Evolutionary conservation across 2,888 invertebrate genomes (phyloP).

Genomic region (Tillus elongatus): DNA sequence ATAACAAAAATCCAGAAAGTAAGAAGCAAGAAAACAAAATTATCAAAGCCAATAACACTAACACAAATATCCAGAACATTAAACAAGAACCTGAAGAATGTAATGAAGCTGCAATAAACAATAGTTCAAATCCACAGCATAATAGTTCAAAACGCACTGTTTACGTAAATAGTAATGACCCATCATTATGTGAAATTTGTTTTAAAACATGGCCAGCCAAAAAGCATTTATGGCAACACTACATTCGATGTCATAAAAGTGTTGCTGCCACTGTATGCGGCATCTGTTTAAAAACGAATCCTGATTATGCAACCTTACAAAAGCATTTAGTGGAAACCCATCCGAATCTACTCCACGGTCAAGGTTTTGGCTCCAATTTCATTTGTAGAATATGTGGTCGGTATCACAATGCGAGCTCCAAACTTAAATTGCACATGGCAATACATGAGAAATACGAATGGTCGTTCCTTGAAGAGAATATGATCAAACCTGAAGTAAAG

Average conservation of each 20-base stretch:
- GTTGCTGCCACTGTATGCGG: conserved; percentile 52
- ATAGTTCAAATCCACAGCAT: conserved; percentile 24
- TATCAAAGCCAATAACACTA: no score
- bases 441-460: conserved; percentile 46
- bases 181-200: conserved; percentile 48
- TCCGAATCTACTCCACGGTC: conserved; percentile 42
- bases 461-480: conserved; percentile 27
- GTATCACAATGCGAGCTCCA: conserved; percentile 51
- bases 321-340: conserved; percentile 42
- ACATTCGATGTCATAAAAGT: conserved; percentile 47
- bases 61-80: conserved; percentile 6
- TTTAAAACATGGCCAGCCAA: conserved; percentile 52
- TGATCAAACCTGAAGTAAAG: conserved; percentile 20
- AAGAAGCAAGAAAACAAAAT: conserved; percentile 10
- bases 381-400: conserved; percentile 46
- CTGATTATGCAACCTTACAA: conserved; percentile 43
- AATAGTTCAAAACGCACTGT: conserved; percentile 43
- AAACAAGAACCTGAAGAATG: conserved; percentile 19
- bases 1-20: background rate
- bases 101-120: conserved; percentile 11
- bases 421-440: conserved; percentile 48
- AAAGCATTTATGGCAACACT: conserved; percentile 53
- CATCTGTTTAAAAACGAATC: conserved; percentile 49
- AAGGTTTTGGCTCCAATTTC: conserved; percentile 49
- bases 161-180: conserved; percentile 45